Evolutionary conservation across 2,888 invertebrate genomes (phyloP).

Genomic region (Heliconius ethilla): DNA sequence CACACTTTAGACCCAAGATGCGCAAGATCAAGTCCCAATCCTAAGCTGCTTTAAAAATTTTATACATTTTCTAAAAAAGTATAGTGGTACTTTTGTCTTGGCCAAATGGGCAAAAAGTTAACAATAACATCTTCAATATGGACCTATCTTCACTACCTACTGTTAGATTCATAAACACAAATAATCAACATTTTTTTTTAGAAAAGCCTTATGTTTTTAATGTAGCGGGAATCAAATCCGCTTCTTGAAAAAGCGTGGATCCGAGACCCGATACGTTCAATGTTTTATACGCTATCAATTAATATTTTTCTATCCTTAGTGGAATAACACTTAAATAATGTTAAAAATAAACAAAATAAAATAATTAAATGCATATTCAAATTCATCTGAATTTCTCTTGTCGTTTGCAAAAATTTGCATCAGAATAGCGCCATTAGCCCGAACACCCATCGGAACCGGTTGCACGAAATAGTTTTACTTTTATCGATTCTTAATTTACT

Average conservation of each 20-base stretch:
- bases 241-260: too few relatives aligned
- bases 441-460: not conserved
- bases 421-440: not conserved
- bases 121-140: too few relatives aligned
- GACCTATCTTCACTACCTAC: not conserved
- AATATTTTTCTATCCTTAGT: not conserved
- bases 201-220: too few relatives aligned
- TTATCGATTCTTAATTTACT: constrained; percentile 1
- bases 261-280: too few relatives aligned
- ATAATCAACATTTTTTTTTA: not conserved
- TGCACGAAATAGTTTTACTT: not conserved
- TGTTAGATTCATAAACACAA: not conserved
- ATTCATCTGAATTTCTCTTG: not conserved
- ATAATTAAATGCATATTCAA: not conserved
- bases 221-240: too few relatives aligned
- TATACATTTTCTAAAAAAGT: too few relatives aligned
- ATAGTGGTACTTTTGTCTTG: too few relatives aligned
- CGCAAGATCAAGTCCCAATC: too few relatives aligned
- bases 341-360: not conserved
- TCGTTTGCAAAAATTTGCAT: not conserved
- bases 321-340: not conserved
- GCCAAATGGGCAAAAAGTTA: too few relatives aligned
- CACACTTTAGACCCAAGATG: too few relatives aligned
- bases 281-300: not conserved
- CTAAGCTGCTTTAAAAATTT: too few relatives aligned